phyloP scores from a whole-genome alignment of 2,113 vertebrate species.

The Anseranas semipalmata region DNA sequence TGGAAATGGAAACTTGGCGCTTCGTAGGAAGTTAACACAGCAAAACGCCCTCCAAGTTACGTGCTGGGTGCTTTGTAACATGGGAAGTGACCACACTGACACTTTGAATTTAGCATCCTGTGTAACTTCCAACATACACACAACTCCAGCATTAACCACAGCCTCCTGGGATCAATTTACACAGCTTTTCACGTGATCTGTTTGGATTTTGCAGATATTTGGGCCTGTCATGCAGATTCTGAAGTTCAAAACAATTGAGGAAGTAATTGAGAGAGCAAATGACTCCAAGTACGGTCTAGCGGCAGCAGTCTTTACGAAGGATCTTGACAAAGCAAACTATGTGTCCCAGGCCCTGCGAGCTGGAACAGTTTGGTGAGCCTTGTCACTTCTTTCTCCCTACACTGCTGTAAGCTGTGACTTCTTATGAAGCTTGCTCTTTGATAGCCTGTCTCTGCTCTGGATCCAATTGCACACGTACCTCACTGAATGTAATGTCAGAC shows the following conservation, averaged over 20 bases:
- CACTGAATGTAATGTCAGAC: background rate
- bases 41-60: background rate
- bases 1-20: background rate
- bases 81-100: background rate
- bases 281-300: constrained; percentile 90
- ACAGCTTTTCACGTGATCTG: background rate
- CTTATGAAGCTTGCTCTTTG: accelerated
- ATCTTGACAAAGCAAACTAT: constrained; percentile 91
- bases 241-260: constrained; percentile 92
- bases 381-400: background rate
- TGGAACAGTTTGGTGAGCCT: constrained; percentile 91
- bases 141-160: background rate
- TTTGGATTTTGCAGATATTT: constrained; percentile 85
- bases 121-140: accelerated
- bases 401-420: background rate
- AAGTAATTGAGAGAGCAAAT: constrained; percentile 91
- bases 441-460: background rate
- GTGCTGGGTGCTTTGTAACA: accelerated
- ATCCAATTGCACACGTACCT: accelerated
- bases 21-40: background rate
- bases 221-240: constrained; percentile 98
- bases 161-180: background rate
- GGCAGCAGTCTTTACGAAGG: constrained; percentile 91
- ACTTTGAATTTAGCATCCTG: background rate
- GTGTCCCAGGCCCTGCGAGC: constrained; percentile 87